Percentiles rank a stretch among this genome's conserved stretches.
These are phyloP conservation scores for Amblyteles armatorius DNA, from an alignment of 2,888 invertebrate species.

Conservation along the genomic window DNA sequence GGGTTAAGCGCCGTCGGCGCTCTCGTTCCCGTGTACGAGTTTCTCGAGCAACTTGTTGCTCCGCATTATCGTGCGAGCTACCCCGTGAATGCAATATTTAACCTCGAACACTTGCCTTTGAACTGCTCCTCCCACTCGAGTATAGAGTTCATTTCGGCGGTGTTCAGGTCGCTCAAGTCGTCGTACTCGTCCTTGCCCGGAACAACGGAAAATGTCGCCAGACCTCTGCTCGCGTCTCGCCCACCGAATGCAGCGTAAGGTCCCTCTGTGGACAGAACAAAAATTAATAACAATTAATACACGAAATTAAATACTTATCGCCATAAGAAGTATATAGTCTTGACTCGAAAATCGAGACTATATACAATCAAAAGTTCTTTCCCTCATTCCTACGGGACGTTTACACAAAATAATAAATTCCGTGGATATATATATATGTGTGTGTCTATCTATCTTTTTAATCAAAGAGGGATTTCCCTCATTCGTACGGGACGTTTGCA, in stretches of 20 bases:
- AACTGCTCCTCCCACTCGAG: constrained; percentile 99
- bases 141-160: constrained; percentile 97
- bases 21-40: not conserved
- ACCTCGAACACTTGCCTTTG: constrained; percentile 88
- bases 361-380: no score
- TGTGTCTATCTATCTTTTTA: no score
- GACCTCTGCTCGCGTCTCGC: constrained; percentile 96
- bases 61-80: not conserved
- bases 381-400: no score
- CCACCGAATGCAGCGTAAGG: constrained; percentile 98
- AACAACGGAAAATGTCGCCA: constrained; percentile 96
- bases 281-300: constrained; percentile 1
- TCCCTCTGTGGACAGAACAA: constrained; percentile 88
- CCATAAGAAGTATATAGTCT: not conserved
- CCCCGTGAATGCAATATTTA: not conserved
- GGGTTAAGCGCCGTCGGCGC: not conserved
- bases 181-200: constrained; percentile 95
- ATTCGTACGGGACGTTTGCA: no score
- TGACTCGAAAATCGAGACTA: not conserved
- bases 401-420: no score
- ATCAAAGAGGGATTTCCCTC: no score
- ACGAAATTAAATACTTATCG: not conserved
- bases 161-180: constrained; percentile 96
- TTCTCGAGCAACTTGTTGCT: constrained; percentile 40
- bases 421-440: no score